A percentile compares a stretch with the other conserved stretches of the same genome.
These are phyloP conservation scores for Subanguina moxae DNA, from an alignment of 1,140 invertebrate genomes.

Conservation along the genomic window DNA sequence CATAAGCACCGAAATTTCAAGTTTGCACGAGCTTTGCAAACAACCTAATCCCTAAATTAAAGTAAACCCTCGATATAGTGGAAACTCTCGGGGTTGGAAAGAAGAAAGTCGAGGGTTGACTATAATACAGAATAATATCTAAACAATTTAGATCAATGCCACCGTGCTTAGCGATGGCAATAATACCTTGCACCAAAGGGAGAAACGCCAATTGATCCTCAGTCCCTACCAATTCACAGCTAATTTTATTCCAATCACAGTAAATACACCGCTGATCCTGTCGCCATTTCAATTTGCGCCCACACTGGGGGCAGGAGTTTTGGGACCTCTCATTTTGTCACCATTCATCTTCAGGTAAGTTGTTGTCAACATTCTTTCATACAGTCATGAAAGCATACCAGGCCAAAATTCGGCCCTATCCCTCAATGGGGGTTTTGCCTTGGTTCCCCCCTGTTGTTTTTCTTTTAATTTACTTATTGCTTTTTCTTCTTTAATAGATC, in stretches of 20 bases:
- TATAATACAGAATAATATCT: neutral
- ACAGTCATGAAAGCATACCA: too few relatives aligned
- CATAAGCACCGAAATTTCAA: too few relatives aligned
- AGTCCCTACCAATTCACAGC: neutral
- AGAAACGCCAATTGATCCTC: neutral
- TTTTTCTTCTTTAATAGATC: too few relatives aligned
- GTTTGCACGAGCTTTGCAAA: too few relatives aligned
- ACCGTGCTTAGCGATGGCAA: neutral
- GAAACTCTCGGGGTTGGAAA: too few relatives aligned
- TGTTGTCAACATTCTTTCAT: neutral
- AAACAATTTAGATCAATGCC: neutral
- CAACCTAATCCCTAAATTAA: too few relatives aligned
- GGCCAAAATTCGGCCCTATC: too few relatives aligned
- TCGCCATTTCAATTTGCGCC: neutral
- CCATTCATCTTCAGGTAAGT: constrained; percentile 16
- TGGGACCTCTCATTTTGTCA: constrained; percentile 7
- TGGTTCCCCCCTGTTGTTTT: constrained; percentile 5
- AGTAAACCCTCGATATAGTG: too few relatives aligned
- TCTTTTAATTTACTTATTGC: too few relatives aligned
- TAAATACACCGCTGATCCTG: neutral
- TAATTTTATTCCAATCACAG: neutral
- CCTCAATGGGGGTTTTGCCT: too few relatives aligned
- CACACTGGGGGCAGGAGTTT: neutral
- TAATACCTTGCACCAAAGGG: neutral
- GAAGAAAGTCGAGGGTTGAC: too few relatives aligned